These are phyloP conservation scores for Cryptops parisi DNA, from an alignment of 2,888 invertebrate genomes.

Conservation along the genomic window DNA sequence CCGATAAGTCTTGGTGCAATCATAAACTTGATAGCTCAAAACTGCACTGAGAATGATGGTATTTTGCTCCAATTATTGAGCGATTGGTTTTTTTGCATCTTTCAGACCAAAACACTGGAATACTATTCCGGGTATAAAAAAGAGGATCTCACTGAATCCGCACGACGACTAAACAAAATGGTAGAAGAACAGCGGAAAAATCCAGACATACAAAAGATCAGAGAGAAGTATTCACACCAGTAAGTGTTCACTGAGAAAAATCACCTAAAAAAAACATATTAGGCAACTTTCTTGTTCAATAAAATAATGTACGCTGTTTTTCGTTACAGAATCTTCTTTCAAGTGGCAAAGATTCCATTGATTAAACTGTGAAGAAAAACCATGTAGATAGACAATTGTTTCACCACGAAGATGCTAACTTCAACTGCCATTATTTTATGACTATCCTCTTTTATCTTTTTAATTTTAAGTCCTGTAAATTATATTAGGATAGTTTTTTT, in stretches of 20 bases:
- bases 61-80: background rate
- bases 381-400: too few relatives aligned
- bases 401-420: too few relatives aligned
- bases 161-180: constrained; percentile 56
- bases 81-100: background rate
- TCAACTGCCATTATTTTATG: too few relatives aligned
- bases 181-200: constrained; percentile 64
- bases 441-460: too few relatives aligned
- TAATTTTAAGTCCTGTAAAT: too few relatives aligned
- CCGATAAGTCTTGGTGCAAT: too few relatives aligned
- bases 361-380: too few relatives aligned
- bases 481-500: too few relatives aligned
- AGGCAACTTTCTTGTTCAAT: background rate
- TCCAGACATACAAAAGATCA: constrained; percentile 65
- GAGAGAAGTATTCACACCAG: constrained; percentile 87
- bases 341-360: background rate
- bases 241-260: constrained; percentile 35
- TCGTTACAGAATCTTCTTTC: background rate
- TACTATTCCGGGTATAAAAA: constrained; percentile 50
- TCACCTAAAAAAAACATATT: too few relatives aligned
- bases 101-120: constrained; percentile 29
- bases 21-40: too few relatives aligned
- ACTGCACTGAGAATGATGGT: background rate
- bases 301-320: background rate
- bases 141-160: constrained; percentile 54